Percentiles rank a stretch among this genome's conserved stretches.
Conservation (phyloP, 1,140 invertebrate species). For the Euwallacea fornicatus region DNA sequence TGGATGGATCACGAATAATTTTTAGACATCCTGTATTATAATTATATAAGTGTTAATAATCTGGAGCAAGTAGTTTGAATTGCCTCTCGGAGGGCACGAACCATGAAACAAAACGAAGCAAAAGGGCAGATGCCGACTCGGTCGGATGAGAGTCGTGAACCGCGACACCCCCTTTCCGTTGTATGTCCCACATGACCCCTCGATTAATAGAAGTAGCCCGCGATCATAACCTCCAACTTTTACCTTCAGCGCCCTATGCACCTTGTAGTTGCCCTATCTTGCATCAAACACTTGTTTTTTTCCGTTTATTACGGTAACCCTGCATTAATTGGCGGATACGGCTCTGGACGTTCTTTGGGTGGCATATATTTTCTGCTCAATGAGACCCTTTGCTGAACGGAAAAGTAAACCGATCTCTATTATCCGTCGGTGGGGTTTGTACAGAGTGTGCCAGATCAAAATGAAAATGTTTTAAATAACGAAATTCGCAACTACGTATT, state of each 20-base stretch:
- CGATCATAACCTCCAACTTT: conserved; percentile 27
- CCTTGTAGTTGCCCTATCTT: conserved; percentile 31
- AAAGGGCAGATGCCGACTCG: conserved; percentile 38
- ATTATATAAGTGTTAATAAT: no score
- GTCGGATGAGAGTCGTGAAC: conserved; percentile 32
- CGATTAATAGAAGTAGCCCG: conserved; percentile 22
- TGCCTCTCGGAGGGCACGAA: conserved; percentile 10
- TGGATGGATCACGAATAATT: no score
- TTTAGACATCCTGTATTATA: no score
- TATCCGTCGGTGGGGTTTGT: no score
- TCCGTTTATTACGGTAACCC: conserved; percentile 28
- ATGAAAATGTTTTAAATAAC: no score
- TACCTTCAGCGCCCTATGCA: conserved; percentile 15
- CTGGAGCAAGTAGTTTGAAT: no score
- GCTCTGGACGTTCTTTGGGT: conserved; percentile 1
- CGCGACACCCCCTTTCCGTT: conserved; percentile 39
- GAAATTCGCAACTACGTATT: no score
- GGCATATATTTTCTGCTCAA: conserved; percentile 24
- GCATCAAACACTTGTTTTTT: conserved; percentile 33
- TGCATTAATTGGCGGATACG: conserved; percentile 28
- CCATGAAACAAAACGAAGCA: conserved; percentile 20
- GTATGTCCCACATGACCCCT: conserved; percentile 30
- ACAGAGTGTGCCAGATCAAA: no score
- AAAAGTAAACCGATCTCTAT: no score
- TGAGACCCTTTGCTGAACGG: not conserved